These are phyloP conservation scores for Holocentrus rufus DNA, from an alignment of 2,797 vertebrate genomes.

Conservation along the genomic window DNA sequence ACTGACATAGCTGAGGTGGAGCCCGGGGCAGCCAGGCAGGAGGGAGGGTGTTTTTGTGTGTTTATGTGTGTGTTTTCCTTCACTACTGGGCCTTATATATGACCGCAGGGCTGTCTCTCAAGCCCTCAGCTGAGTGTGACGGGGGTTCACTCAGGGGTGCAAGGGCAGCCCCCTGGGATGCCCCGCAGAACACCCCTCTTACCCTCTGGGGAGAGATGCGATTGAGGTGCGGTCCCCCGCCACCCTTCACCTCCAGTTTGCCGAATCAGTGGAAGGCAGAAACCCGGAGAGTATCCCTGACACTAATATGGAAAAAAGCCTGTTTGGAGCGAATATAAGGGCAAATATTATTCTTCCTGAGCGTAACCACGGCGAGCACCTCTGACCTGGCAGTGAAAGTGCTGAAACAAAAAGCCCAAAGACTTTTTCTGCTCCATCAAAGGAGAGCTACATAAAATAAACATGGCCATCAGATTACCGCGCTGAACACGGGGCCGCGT, in stretches of 20 bases:
- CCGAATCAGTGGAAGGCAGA: constrained; percentile 79
- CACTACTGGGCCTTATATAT: constrained; percentile 62
- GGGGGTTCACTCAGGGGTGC: constrained; percentile 65
- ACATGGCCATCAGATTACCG: constrained; percentile 87
- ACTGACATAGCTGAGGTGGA: constrained; percentile 76
- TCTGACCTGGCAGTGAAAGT: constrained; percentile 85
- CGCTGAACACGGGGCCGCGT: constrained; percentile 82
- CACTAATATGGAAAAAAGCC: constrained; percentile 87
- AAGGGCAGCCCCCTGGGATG: constrained; percentile 45
- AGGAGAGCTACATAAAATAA: constrained; percentile 88
- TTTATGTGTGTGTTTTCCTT: constrained; percentile 78
- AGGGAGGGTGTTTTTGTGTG: constrained; percentile 75
- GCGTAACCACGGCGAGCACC: constrained; percentile 86
- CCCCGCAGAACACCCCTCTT: constrained; percentile 67
- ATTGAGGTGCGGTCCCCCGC: constrained; percentile 64
- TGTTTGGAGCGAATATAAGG: constrained; percentile 86
- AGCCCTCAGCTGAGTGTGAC: constrained; percentile 43
- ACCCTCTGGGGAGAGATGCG: constrained; percentile 64
- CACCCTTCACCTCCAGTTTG: constrained; percentile 75
- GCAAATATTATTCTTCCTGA: constrained; percentile 90
- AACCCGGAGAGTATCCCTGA: constrained; percentile 82
- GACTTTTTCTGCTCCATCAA: constrained; percentile 87
- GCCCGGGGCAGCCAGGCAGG: constrained; percentile 63
- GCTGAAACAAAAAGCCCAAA: constrained; percentile 88
- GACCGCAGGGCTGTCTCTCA: constrained; percentile 58